Evolutionary conservation across 2,888 invertebrate genomes (phyloP).

Genomic region (Callyntrura guangdongensis): DNA sequence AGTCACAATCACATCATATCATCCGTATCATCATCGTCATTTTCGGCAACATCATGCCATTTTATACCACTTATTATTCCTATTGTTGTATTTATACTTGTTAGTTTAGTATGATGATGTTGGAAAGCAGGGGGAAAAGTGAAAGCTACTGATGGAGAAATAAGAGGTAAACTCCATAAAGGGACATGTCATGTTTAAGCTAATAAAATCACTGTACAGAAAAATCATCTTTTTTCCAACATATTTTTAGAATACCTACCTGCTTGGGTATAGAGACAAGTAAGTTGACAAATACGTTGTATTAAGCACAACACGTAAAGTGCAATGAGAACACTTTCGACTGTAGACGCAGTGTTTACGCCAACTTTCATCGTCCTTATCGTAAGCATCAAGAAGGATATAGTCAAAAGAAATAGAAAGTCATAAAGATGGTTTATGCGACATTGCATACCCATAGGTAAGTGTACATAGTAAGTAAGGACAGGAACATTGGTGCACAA

Average conservation of each 20-base stretch:
- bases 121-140: slow-evolving; percentile 20
- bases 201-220: slow-evolving; percentile 64
- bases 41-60: too few relatives aligned
- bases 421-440: neutral
- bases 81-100: neutral
- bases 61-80: too few relatives aligned
- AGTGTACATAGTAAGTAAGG: too few relatives aligned
- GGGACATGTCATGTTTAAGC: slow-evolving; percentile 59
- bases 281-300: slow-evolving; percentile 3
- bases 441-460: too few relatives aligned
- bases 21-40: neutral
- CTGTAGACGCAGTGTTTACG: neutral
- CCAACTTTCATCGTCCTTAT: neutral
- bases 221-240: slow-evolving; percentile 43
- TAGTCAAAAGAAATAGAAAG: neutral
- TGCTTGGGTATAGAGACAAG: neutral
- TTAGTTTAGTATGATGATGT: slow-evolving; percentile 7
- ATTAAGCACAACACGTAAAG: slow-evolving; percentile 11
- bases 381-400: neutral
- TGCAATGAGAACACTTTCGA: neutral
- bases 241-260: neutral
- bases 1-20: slow-evolving; percentile 19
- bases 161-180: slow-evolving; percentile 45
- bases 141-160: neutral
- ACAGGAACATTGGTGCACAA: too few relatives aligned